Percentiles rank a stretch among this genome's conserved stretches.
These are phyloP conservation scores for Archilochus colubris DNA, from an alignment of 2,113 vertebrate genomes.

Conservation along the genomic window DNA sequence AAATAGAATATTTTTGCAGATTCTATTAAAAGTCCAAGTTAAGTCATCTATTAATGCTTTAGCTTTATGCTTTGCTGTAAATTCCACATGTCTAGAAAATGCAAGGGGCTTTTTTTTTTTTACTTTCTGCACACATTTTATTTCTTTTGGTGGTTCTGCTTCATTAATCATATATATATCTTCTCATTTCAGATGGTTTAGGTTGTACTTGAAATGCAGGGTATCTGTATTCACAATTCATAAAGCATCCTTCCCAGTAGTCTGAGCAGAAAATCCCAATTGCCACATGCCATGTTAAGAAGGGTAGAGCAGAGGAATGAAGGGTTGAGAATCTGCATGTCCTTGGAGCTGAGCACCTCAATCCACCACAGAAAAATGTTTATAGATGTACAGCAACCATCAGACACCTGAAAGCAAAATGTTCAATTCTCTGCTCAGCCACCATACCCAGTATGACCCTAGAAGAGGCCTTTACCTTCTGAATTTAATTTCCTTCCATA, in stretches of 20 bases:
- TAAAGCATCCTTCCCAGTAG: not conserved
- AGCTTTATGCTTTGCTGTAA: not conserved
- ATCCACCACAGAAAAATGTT: not conserved
- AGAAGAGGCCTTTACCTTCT: not conserved
- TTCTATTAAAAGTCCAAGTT: not conserved
- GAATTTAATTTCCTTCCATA: not conserved
- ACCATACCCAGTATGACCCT: not conserved
- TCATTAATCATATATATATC: not conserved
- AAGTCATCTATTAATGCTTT: not conserved
- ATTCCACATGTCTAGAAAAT: not conserved
- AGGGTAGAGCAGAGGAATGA: not conserved
- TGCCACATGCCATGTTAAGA: not conserved
- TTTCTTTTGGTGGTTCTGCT: not conserved
- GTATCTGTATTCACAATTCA: not conserved
- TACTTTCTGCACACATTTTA: not conserved
- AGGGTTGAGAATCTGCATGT: not conserved
- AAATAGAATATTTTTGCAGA: not conserved
- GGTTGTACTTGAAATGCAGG: not conserved
- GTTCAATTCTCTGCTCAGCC: not conserved
- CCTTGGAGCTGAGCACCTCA: not conserved
- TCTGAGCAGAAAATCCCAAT: not conserved
- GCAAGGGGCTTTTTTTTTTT: not conserved
- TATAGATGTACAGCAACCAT: not conserved
- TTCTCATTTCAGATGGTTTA: not conserved
- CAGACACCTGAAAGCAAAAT: not conserved